phyloP scores from a whole-genome alignment of 2,888 invertebrate species.

The Cephus sareptanus region DNA sequence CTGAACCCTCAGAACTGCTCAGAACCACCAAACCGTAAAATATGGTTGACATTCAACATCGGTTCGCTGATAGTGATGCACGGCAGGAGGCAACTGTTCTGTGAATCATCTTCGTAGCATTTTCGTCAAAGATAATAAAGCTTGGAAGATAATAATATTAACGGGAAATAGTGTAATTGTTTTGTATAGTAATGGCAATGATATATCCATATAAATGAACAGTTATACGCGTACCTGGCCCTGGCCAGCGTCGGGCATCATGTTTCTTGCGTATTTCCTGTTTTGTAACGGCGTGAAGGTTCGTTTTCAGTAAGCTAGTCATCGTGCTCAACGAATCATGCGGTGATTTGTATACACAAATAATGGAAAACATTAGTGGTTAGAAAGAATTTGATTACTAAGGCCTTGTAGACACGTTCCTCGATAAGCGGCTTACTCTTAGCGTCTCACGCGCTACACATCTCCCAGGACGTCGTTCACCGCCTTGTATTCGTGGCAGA shows the following conservation, averaged over 20 bases:
- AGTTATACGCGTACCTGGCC: background rate
- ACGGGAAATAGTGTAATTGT: background rate
- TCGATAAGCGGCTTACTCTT: background rate
- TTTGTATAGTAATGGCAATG: background rate
- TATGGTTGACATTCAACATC: background rate
- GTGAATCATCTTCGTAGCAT: background rate
- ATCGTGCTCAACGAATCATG: background rate
- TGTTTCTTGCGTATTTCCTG: slow-evolving; percentile 8
- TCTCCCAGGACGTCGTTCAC: background rate
- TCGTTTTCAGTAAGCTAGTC: slow-evolving; percentile 1
- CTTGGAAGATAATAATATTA: background rate
- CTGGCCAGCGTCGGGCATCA: background rate
- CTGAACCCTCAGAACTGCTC: background rate
- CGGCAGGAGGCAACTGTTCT: background rate
- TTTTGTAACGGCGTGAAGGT: slow-evolving; percentile 1
- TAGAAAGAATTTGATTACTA: background rate
- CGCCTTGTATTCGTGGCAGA: background rate
- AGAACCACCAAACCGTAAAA: background rate
- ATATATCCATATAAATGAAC: background rate
- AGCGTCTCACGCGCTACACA: background rate
- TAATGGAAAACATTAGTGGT: background rate
- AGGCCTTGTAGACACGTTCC: background rate
- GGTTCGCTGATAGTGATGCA: background rate
- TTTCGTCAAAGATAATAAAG: background rate
- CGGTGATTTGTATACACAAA: background rate